Base-by-base conservation (phyloP, 2,888 invertebrate genomes). In the Neoitamus cyanurus region DNA sequence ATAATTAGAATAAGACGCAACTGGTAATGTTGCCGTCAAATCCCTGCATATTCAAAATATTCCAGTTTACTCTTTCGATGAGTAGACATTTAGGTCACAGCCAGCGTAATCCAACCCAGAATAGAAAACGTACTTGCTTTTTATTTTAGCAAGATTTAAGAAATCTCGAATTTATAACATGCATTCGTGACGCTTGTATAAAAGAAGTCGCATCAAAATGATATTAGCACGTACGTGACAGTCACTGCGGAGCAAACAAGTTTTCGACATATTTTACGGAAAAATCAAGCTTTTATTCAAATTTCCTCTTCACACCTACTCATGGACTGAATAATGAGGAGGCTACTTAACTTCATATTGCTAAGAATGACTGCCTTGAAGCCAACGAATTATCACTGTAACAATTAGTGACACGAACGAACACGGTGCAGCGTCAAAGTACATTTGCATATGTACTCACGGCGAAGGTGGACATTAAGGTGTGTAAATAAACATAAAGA, bases 381-480 rank as follows among this genome's bases (percentile, higher is more conserved):
- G 25, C 72, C 46, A 84, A 80, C 42, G 80, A 70, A 80, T 84
- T 69, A 69, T 84, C 80, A 84, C 78, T 84, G 80, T 46, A 80
- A 84, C 58, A 84, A 84, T 80, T 84, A 68, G 84, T 84, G 80
- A 78, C 58, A 82, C 82, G 73, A 84, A 82, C 82, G 73, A 84
- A 70, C 69, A 84, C 77, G 85, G 70, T 83, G 80, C 83, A 85
- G 80, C 77, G 85, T 84, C 85, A 85, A 85, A 85, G 48, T 31
- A 20, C 85, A 85, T 85, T 85, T 85, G 85, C 85, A 85, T 85
- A 85, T 83, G 78, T 83, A 83, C 83, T 83, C 83, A 78, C 37
- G 80, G 58, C 37, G 78, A 83, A 75, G 36, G 48, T 58, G 75
- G 83, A 85, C 46, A 73, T 42, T 34, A 25, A 73, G 75, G 82